Percentiles rank a stretch among this genome's conserved stretches.
Evolutionary conservation across 2,888 invertebrate genomes (phyloP).

Genomic region (Drosophila suboccidentalis): DNA sequence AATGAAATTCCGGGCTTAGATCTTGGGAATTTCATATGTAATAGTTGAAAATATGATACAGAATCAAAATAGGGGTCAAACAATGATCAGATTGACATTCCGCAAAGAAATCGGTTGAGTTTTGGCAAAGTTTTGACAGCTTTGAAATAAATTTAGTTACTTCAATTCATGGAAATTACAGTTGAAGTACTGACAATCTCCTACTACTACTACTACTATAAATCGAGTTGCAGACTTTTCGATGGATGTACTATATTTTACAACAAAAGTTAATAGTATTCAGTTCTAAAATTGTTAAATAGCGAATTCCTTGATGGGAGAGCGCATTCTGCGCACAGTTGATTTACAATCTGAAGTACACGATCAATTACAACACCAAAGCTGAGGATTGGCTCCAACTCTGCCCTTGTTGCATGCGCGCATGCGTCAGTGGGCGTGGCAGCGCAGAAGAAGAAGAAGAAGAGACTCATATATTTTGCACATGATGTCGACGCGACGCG

Average conservation of each 20-base stretch:
- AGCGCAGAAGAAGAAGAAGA: not conserved
- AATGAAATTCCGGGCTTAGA: too few species aligned
- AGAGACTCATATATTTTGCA: conserved; percentile 48
- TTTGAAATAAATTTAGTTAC: too few species aligned
- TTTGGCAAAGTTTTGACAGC: too few species aligned
- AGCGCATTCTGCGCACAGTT: conserved; percentile 35
- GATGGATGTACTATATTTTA: too few species aligned
- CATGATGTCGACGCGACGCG: conserved; percentile 23
- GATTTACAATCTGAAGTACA: conserved; percentile 50
- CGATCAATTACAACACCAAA: conserved; percentile 54
- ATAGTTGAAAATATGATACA: not conserved
- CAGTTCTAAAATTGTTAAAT: conserved; percentile 17
- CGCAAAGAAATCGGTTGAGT: too few species aligned
- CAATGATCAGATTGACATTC: too few species aligned
- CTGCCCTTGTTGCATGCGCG: conserved; percentile 33
- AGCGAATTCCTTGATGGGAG: conserved; percentile 36
- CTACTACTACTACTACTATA: too few species aligned
- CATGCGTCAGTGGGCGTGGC: conserved; percentile 53
- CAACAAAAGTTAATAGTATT: not conserved
- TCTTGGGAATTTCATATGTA: not conserved
- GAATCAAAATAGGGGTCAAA: too few species aligned
- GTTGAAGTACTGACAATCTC: too few species aligned
- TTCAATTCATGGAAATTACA: too few species aligned
- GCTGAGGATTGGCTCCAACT: conserved; percentile 28
- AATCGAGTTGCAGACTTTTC: too few species aligned